Conservation (phyloP, 1,140 invertebrate species). For the Calephelis virginiensis region DNA sequence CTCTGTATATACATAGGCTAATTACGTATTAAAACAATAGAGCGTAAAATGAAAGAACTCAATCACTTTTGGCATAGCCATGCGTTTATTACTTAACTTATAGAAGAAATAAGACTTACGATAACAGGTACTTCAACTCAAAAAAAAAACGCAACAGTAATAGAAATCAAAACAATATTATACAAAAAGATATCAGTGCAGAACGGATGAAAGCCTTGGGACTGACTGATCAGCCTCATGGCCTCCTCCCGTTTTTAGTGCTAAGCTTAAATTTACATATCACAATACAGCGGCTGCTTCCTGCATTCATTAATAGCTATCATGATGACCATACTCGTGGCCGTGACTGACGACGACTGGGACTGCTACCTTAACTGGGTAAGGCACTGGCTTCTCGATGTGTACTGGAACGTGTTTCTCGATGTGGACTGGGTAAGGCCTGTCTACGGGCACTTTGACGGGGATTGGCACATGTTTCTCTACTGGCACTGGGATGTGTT, state of each 20-base stretch:
- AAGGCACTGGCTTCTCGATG: slow-evolving; percentile 80
- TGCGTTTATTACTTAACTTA: slow-evolving; percentile 53
- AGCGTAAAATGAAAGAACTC: slow-evolving; percentile 38
- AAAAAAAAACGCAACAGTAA: slow-evolving; percentile 41
- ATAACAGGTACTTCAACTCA: slow-evolving; percentile 76
- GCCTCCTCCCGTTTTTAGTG: slow-evolving; percentile 49
- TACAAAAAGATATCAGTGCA: slow-evolving; percentile 57
- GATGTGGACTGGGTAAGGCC: slow-evolving; percentile 80
- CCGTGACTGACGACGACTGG: slow-evolving; percentile 76
- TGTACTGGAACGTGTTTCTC: slow-evolving; percentile 80
- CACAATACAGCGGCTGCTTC: slow-evolving; percentile 71
- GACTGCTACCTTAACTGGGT: slow-evolving; percentile 81
- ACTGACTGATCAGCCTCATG: slow-evolving; percentile 46
- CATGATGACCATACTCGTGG: slow-evolving; percentile 73
- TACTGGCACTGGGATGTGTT: slow-evolving; percentile 84
- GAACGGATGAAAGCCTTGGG: slow-evolving; percentile 42
- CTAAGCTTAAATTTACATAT: slow-evolving; percentile 74
- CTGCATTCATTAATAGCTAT: slow-evolving; percentile 74
- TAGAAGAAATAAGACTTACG: slow-evolving; percentile 48
- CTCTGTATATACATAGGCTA: slow-evolving; percentile 35
- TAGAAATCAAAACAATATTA: slow-evolving; percentile 58
- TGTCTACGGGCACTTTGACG: slow-evolving; percentile 80
- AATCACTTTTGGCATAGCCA: slow-evolving; percentile 51
- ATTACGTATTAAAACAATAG: slow-evolving; percentile 40
- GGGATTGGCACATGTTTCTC: slow-evolving; percentile 81